phyloP scores from a whole-genome alignment of 2,797 vertebrate genomes.

The Cirrhinus mrigala region DNA sequence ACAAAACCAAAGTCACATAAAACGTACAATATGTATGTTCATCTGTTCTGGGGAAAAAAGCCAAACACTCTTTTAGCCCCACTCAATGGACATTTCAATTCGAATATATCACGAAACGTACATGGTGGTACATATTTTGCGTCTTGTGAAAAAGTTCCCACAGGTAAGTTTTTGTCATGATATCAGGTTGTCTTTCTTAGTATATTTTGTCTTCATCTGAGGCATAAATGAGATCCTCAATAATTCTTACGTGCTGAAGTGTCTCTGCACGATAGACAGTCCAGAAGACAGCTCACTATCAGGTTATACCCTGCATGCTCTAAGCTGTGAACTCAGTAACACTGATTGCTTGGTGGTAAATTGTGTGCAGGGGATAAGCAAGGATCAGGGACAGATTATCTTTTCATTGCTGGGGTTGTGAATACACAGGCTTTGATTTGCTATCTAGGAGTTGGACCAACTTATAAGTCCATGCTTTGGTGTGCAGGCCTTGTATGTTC shows the following conservation, averaged over 20 bases:
- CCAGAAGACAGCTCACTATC: slow-evolving; percentile 31
- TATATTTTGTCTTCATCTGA: not conserved
- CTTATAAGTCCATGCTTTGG: slow-evolving; percentile 26
- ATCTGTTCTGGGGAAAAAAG: too few species aligned
- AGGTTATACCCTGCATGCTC: slow-evolving; percentile 46
- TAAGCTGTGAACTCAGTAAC: slow-evolving; percentile 39
- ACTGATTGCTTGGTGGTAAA: slow-evolving; percentile 61
- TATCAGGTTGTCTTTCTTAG: not conserved
- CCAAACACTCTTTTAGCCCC: too few species aligned
- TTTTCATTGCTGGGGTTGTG: slow-evolving; percentile 50
- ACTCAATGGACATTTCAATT: too few species aligned
- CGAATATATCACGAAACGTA: too few species aligned
- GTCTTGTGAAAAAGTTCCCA: too few species aligned
- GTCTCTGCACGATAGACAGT: not conserved
- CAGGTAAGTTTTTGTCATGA: too few species aligned
- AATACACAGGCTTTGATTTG: slow-evolving; percentile 33
- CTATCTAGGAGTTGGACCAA: not conserved
- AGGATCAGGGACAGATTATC: slow-evolving; percentile 76
- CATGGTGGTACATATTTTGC: too few species aligned
- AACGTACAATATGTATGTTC: too few species aligned
- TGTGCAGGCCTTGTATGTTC: not conserved
- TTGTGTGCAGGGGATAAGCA: slow-evolving; percentile 62
- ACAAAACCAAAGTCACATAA: too few species aligned
- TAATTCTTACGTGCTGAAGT: not conserved
- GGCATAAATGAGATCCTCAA: too few species aligned